A percentile compares a stretch with the other conserved stretches of the same genome.
phyloP scores from a whole-genome alignment of 2,113 vertebrate genomes.

The Sorex fumeus region DNA sequence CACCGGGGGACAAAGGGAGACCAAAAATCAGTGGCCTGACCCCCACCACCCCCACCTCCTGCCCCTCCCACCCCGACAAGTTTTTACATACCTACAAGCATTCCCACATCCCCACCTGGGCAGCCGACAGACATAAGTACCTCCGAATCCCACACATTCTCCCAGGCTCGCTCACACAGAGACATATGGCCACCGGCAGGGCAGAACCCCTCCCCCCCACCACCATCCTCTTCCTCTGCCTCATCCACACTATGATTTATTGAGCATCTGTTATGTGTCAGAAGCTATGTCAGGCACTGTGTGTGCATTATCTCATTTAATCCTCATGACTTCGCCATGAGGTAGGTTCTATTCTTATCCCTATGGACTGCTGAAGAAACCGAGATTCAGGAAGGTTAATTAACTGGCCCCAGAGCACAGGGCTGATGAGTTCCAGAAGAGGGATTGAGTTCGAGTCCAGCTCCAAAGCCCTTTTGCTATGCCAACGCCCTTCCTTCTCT shows the following conservation, averaged over 20 bases:
- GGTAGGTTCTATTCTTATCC: slow-evolving; percentile 23
- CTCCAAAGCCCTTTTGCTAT: not conserved
- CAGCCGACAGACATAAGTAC: not conserved
- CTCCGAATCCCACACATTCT: not conserved
- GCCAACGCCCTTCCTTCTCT: not conserved
- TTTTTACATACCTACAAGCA: not conserved
- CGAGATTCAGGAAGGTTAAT: slow-evolving; percentile 10
- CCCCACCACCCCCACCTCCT: no score
- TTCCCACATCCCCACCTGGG: not conserved
- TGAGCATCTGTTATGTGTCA: slow-evolving; percentile 25
- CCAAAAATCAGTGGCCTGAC: slow-evolving; percentile 19
- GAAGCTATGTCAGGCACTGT: slow-evolving; percentile 16
- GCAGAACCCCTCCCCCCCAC: not conserved
- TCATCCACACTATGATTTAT: not conserved
- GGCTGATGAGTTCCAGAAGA: slow-evolving; percentile 2
- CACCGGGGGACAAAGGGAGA: slow-evolving; percentile 23
- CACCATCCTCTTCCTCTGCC: not conserved
- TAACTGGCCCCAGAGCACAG: not conserved
- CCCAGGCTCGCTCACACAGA: not conserved
- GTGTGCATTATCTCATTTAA: slow-evolving; percentile 42
- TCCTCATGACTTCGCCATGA: slow-evolving; percentile 48
- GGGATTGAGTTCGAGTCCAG: not conserved
- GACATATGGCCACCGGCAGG: not conserved
- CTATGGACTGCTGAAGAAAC: slow-evolving; percentile 46
- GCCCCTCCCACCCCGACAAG: not conserved